Conservation (phyloP, 2,797 vertebrate genomes). For the Bradypodion pumilum region DNA sequence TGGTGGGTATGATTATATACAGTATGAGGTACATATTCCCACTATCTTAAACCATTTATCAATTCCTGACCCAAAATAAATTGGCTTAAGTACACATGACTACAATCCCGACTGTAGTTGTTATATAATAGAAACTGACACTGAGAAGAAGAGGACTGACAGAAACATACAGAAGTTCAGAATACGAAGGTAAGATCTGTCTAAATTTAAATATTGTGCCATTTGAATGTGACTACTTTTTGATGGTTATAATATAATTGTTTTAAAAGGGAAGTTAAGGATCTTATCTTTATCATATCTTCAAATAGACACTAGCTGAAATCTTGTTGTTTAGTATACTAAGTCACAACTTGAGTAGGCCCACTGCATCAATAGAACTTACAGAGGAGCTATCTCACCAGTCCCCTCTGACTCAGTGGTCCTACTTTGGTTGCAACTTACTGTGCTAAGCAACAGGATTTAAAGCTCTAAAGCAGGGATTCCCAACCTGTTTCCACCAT, state of each 20-base stretch:
- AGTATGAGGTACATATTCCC: not conserved
- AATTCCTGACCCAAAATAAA: constrained; percentile 5
- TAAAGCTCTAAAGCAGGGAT: too few relatives aligned
- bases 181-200: not conserved
- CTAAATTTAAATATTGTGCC: not conserved
- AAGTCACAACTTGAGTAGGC: too few relatives aligned
- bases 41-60: not conserved
- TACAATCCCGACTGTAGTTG: not conserved
- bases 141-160: not conserved
- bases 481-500: too few relatives aligned
- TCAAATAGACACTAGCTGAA: not conserved
- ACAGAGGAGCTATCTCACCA: too few relatives aligned
- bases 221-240: not conserved
- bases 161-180: not conserved
- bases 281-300: constrained; percentile 37
- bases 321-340: too few relatives aligned
- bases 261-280: constrained; percentile 25
- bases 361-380: too few relatives aligned
- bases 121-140: not conserved
- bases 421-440: too few relatives aligned
- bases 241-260: constrained; percentile 1
- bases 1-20: too few relatives aligned
- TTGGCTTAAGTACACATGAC: not conserved
- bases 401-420: too few relatives aligned
- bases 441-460: not conserved